Percentiles rank a stretch among this genome's conserved stretches.
These are phyloP conservation scores for Scaptomyza caliginosa DNA, from an alignment of 2,888 invertebrate species.

Conservation along the genomic window DNA sequence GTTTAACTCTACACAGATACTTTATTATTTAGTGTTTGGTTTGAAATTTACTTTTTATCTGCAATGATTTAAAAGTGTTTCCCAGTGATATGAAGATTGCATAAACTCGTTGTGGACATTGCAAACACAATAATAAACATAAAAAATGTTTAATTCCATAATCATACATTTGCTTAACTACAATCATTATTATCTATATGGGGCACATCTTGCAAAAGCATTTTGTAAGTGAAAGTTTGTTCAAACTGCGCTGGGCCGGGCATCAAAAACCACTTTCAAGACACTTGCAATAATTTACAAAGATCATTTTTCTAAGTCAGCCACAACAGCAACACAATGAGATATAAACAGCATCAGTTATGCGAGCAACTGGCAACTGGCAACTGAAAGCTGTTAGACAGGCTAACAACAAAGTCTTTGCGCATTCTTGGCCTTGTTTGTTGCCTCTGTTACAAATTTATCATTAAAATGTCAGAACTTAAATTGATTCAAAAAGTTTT, in stretches of 20 bases:
- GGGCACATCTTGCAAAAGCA: not conserved
- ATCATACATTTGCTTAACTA: not conserved
- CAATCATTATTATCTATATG: not conserved
- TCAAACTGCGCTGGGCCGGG: conserved; percentile 12
- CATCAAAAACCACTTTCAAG: conserved; percentile 31
- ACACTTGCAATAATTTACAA: conserved; percentile 62
- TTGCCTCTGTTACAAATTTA: conserved; percentile 72
- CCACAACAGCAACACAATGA: conserved; percentile 4
- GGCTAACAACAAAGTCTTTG: conserved; percentile 26
- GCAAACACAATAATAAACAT: no score
- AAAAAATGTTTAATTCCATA: not conserved
- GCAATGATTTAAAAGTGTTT: not conserved
- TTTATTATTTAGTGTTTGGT: not conserved
- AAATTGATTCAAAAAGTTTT: conserved; percentile 78
- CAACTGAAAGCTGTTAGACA: conserved; percentile 29
- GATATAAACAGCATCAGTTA: conserved; percentile 15
- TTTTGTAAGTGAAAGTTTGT: conserved; percentile 17
- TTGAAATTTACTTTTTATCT: not conserved
- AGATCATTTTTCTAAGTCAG: conserved; percentile 54
- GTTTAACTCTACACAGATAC: not conserved
- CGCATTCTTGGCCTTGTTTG: conserved; percentile 60
- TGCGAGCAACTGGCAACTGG: conserved; percentile 2
- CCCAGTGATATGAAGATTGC: no score
- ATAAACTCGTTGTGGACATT: not conserved
- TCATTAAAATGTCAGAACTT: conserved; percentile 80